Percentiles rank a stretch among this genome's conserved stretches.
Conservation (phyloP, 2,113 vertebrate species). For the Alces alces region DNA sequence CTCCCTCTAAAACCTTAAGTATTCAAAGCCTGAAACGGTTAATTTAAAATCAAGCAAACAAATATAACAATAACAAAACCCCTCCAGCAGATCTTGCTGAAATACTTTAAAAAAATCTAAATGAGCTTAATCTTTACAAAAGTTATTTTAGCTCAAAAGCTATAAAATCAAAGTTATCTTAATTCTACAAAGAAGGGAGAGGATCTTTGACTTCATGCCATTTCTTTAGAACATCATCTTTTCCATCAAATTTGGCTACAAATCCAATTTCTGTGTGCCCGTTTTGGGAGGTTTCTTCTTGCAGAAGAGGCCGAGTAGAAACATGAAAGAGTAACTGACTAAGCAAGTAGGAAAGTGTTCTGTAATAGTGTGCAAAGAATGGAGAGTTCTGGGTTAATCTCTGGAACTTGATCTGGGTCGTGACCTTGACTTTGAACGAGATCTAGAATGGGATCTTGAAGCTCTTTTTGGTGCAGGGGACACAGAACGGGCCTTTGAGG, state of each 20-base stretch:
- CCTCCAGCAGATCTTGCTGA: slow-evolving; percentile 75
- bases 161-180: slow-evolving; percentile 81
- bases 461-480: slow-evolving; percentile 87
- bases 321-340: slow-evolving; percentile 80
- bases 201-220: slow-evolving; percentile 73
- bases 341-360: slow-evolving; percentile 82
- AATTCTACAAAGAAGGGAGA: slow-evolving; percentile 81
- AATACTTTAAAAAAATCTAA: slow-evolving; percentile 71
- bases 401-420: slow-evolving; percentile 90
- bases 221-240: slow-evolving; percentile 58
- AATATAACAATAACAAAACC: slow-evolving; percentile 61
- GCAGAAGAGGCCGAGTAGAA: slow-evolving; percentile 78
- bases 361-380: slow-evolving; percentile 74
- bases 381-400: slow-evolving; percentile 86
- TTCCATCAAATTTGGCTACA: slow-evolving; percentile 76
- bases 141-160: slow-evolving; percentile 78
- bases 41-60: slow-evolving; percentile 79
- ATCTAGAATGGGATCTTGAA: slow-evolving; percentile 85
- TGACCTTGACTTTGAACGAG: slow-evolving; percentile 86
- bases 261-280: slow-evolving; percentile 73
- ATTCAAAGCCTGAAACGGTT: slow-evolving; percentile 78
- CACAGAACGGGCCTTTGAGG: slow-evolving; percentile 83
- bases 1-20: slow-evolving; percentile 74
- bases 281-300: slow-evolving; percentile 75
- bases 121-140: slow-evolving; percentile 75